Conservation (phyloP, 2,888 invertebrate genomes). For the Latheticus oryzae region DNA sequence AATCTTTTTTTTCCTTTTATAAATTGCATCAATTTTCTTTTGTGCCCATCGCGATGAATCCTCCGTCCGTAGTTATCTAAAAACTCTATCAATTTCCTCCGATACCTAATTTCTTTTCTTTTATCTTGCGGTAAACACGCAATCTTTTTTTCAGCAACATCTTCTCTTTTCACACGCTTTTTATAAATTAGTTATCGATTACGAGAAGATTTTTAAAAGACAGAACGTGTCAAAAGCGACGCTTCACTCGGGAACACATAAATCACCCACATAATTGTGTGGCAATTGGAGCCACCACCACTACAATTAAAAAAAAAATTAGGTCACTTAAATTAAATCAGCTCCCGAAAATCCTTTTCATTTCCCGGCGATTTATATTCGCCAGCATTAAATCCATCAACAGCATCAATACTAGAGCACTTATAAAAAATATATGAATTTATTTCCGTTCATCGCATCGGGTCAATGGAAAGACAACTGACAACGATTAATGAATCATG, state of each 20-base stretch:
- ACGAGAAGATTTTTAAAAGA: constrained; percentile 21
- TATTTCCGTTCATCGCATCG: constrained; percentile 27
- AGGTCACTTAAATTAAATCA: constrained; percentile 20
- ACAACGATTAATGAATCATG: constrained; percentile 33
- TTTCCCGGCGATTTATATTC: constrained; percentile 19
- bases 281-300: neutral
- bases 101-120: constrained; percentile 48
- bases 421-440: constrained; percentile 29
- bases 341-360: constrained; percentile 7
- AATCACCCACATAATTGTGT: constrained; percentile 8
- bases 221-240: constrained; percentile 7
- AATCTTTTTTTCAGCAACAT: constrained; percentile 43
- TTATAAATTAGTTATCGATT: constrained; percentile 44
- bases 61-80: constrained; percentile 38
- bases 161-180: constrained; percentile 42
- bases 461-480: constrained; percentile 28
- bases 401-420: constrained; percentile 26
- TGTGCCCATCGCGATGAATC: constrained; percentile 21
- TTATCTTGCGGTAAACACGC: constrained; percentile 45
- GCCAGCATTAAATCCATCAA: constrained; percentile 27
- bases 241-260: neutral
- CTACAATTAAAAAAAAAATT: constrained; percentile 15
- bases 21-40: constrained; percentile 43
- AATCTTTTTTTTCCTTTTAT: constrained; percentile 35
- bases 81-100: constrained; percentile 48